Evolutionary conservation across 2,888 invertebrate genomes (phyloP).

Genomic region (Galeopsomyia nigrocyanea): DNA sequence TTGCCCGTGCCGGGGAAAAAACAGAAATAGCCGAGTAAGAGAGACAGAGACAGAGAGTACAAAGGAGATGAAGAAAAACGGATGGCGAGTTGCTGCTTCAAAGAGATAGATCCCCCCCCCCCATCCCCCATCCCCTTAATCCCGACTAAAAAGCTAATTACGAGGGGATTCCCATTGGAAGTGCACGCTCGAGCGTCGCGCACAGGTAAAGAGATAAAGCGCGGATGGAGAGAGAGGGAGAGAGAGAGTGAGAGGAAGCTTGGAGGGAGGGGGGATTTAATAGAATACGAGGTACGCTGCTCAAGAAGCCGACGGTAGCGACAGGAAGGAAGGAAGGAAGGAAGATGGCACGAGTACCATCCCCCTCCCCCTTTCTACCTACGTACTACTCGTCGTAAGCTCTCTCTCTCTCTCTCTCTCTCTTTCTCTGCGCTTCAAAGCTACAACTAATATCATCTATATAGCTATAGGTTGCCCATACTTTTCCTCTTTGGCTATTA

Average conservation of each 20-base stretch:
- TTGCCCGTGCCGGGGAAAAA: not conserved
- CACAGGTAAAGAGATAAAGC: conserved; percentile 30
- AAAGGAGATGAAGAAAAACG: not conserved
- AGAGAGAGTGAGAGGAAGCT: conserved; percentile 33
- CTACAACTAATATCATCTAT: too few species aligned
- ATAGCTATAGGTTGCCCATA: too few species aligned
- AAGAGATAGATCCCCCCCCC: conserved; percentile 17
- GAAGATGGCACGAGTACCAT: not conserved
- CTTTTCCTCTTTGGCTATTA: too few species aligned
- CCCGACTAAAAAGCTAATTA: conserved; percentile 42
- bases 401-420: too few species aligned
- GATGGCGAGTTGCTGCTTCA: too few species aligned
- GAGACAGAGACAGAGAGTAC: not conserved
- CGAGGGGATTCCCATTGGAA: conserved; percentile 28
- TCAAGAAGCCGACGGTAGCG: not conserved
- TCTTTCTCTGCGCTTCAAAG: too few species aligned
- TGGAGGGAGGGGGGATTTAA: conserved; percentile 25
- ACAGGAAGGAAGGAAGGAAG: conserved; percentile 18
- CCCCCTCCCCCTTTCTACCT: too few species aligned
- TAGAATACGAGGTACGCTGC: conserved; percentile 23
- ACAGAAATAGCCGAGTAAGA: conserved; percentile 16
- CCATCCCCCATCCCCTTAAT: conserved; percentile 39
- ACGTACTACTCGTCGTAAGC: too few species aligned
- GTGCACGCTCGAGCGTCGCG: not conserved
- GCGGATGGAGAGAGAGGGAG: conserved; percentile 24